Evolutionary conservation across 1,140 invertebrate genomes (phyloP).

Genomic region (Nephila pilipes): DNA sequence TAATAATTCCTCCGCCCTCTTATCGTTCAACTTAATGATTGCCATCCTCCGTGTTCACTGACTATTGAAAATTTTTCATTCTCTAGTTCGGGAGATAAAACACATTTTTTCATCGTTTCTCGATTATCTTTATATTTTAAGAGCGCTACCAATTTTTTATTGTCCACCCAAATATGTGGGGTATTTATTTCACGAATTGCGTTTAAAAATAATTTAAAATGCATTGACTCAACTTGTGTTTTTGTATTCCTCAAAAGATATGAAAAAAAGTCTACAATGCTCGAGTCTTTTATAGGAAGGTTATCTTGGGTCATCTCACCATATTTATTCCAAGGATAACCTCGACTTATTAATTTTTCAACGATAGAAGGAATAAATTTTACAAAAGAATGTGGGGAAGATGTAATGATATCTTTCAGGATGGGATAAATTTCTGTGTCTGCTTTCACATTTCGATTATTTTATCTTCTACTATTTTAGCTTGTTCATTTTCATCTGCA

Average conservation of each 20-base stretch:
- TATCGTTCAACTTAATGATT: background rate
- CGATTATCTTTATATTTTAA: background rate
- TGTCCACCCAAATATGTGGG: background rate
- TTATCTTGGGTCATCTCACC: conserved; percentile 21
- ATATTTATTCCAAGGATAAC: conserved; percentile 12
- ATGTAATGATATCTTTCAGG: conserved; percentile 18
- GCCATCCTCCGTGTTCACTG: background rate
- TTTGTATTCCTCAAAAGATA: conserved; percentile 48
- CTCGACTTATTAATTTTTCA: conserved; percentile 25
- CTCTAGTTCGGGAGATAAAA: background rate
- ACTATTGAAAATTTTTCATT: background rate
- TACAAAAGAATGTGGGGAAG: background rate
- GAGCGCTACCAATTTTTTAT: background rate
- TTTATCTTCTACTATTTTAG: background rate
- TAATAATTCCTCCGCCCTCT: background rate
- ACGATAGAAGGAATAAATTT: conserved; percentile 51
- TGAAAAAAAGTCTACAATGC: background rate
- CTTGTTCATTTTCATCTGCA: background rate
- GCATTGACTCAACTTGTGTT: background rate
- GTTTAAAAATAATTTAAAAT: conserved; percentile 6
- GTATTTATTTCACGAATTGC: conserved; percentile 30
- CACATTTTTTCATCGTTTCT: background rate
- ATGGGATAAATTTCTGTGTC: background rate
- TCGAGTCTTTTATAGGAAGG: background rate
- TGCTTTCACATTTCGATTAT: background rate